These are phyloP conservation scores for Liposcelis brunnea DNA, from an alignment of 2,888 invertebrate species.

Conservation along the genomic window DNA sequence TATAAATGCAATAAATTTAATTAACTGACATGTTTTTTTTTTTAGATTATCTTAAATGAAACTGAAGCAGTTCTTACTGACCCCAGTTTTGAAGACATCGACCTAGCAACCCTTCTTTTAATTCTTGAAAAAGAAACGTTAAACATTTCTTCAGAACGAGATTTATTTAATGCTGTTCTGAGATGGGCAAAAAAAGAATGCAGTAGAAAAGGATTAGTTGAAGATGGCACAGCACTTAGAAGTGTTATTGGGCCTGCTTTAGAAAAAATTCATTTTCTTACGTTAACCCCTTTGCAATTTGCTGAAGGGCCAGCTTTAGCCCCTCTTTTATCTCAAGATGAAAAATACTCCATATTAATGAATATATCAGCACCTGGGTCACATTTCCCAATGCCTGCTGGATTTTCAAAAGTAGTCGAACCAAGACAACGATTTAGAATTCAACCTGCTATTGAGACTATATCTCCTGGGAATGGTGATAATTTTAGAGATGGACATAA, in stretches of 20 bases:
- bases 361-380: slow-evolving; percentile 47
- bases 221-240: slow-evolving; percentile 16
- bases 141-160: slow-evolving; percentile 56
- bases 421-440: slow-evolving; percentile 1
- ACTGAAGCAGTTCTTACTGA: slow-evolving; percentile 60
- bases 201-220: neutral
- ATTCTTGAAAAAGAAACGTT: slow-evolving; percentile 58
- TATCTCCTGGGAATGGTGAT: slow-evolving; percentile 13
- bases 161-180: slow-evolving; percentile 56
- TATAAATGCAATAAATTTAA: slow-evolving; percentile 7
- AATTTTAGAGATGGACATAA: slow-evolving; percentile 25
- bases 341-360: slow-evolving; percentile 65
- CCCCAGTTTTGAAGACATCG: slow-evolving; percentile 59
- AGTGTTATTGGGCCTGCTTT: slow-evolving; percentile 30
- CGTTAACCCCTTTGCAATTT: slow-evolving; percentile 62
- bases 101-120: slow-evolving; percentile 52
- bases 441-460: neutral
- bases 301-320: slow-evolving; percentile 59
- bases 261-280: slow-evolving; percentile 62
- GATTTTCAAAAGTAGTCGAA: slow-evolving; percentile 34
- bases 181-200: slow-evolving; percentile 37
- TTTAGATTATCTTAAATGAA: slow-evolving; percentile 55
- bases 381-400: slow-evolving; percentile 52
- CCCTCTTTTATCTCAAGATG: slow-evolving; percentile 51
- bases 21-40: too few species aligned